A percentile compares a stretch with the other conserved stretches of the same genome.
Conservation (phyloP, 2,888 invertebrate genomes). For the Heliconius ethilla region DNA sequence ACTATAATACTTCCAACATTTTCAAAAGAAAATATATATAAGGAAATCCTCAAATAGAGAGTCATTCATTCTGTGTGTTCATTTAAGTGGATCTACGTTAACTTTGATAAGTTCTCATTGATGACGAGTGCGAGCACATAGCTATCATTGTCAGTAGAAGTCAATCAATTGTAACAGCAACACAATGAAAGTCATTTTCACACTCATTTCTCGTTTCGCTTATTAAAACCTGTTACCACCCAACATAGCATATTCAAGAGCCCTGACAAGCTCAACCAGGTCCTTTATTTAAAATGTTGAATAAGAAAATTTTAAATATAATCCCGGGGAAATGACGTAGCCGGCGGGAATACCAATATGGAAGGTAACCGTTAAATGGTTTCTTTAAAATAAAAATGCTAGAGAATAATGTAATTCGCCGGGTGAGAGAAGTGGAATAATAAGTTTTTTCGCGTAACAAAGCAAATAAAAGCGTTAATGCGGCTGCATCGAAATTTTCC, state of each 20-base stretch:
- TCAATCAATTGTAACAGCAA: neutral
- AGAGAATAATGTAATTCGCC: conserved; percentile 73
- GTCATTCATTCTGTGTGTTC: conserved; percentile 1
- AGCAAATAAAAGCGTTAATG: conserved; percentile 77
- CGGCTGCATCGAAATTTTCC: conserved; percentile 78
- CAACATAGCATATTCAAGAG: conserved; percentile 21
- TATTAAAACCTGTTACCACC: neutral
- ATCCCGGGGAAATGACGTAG: conserved; percentile 35
- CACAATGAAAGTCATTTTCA: neutral
- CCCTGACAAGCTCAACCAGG: conserved; percentile 16
- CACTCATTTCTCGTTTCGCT: conserved; percentile 2
- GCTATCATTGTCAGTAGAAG: conserved; percentile 9
- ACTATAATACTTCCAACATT: neutral
- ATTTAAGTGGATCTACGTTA: conserved; percentile 26
- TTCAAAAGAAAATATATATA: conserved; percentile 4
- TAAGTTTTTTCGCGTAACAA: conserved; percentile 76
- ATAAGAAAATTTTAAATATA: conserved; percentile 36
- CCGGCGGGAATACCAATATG: conserved; percentile 42
- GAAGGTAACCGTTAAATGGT: conserved; percentile 51
- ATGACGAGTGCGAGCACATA: conserved; percentile 8
- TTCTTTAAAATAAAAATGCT: conserved; percentile 65
- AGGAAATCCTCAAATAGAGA: conserved; percentile 2
- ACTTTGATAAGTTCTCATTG: conserved; percentile 24
- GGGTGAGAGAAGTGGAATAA: conserved; percentile 75
- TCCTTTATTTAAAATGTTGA: conserved; percentile 35